Evolutionary conservation across 2,888 invertebrate species (phyloP).

Genomic region (Platycnemis pennipes): DNA sequence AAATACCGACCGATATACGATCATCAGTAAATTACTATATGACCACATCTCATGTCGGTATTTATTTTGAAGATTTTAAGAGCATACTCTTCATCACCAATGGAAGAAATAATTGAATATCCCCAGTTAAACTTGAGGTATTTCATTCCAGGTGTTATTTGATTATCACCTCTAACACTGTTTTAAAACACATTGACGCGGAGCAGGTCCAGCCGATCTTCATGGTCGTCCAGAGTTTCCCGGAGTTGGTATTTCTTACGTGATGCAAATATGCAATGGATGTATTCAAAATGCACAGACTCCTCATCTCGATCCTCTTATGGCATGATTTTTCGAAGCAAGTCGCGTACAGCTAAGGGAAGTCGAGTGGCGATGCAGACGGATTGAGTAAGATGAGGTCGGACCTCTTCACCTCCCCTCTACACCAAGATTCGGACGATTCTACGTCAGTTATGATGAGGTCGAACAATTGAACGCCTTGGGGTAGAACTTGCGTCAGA

Average conservation of each 20-base stretch:
- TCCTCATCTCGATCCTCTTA: background rate
- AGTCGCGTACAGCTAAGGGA: background rate
- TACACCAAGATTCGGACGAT: background rate
- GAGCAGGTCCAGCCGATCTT: background rate
- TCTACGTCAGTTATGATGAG: background rate
- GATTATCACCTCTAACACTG: no score
- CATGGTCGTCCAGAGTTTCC: background rate
- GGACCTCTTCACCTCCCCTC: background rate
- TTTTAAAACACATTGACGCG: no score
- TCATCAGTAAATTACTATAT: no score
- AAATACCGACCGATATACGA: no score
- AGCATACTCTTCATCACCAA: no score
- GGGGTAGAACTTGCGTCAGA: background rate
- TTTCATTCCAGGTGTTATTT: no score
- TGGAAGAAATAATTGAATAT: no score
- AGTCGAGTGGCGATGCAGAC: background rate
- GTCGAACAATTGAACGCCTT: background rate
- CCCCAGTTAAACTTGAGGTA: no score
- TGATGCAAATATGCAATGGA: no score
- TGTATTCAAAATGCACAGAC: background rate
- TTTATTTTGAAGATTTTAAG: no score
- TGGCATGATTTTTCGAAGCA: background rate
- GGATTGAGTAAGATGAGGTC: background rate
- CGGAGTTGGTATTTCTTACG: no score
- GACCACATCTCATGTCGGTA: no score